A percentile compares a stretch with the other conserved stretches of the same genome.
Conservation (phyloP, 2,797 vertebrate genomes). For the Hylomyscus alleni region DNA sequence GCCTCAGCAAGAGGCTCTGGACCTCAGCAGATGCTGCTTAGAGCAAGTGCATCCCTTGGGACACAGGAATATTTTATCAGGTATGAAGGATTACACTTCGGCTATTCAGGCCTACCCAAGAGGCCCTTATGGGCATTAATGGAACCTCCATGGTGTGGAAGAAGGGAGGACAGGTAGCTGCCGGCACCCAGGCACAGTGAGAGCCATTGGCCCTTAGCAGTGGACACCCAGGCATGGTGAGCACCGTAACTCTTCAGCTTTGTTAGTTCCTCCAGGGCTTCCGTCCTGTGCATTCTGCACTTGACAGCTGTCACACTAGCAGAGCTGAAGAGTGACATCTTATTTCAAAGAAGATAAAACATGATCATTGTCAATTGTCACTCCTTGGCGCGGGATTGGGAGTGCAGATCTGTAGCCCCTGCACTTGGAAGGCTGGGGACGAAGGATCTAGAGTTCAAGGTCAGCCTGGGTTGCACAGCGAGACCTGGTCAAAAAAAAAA, state of each 20-base stretch:
- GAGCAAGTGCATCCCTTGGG: not conserved
- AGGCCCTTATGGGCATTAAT: not conserved
- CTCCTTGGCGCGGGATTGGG: not conserved
- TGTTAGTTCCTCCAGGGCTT: not conserved
- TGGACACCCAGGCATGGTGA: not conserved
- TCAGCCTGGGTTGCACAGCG: not conserved
- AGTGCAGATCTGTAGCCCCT: not conserved
- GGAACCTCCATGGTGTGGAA: not conserved
- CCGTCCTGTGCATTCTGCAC: not conserved
- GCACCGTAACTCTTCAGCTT: not conserved
- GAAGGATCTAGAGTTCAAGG: not conserved
- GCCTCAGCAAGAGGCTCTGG: not conserved
- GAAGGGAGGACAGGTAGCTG: not conserved
- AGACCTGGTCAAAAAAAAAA: not conserved
- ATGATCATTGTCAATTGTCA: not conserved
- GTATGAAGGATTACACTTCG: not conserved
- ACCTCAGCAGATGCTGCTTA: not conserved
- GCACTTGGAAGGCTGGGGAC: not conserved
- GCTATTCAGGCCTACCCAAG: not conserved
- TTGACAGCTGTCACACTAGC: not conserved
- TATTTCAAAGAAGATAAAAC: slow-evolving; percentile 19
- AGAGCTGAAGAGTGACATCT: not conserved
- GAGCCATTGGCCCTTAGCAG: not conserved
- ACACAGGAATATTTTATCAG: not conserved
- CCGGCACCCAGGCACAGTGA: not conserved